Conservation (phyloP, 2,888 invertebrate species). For the Lingula anatina region DNA sequence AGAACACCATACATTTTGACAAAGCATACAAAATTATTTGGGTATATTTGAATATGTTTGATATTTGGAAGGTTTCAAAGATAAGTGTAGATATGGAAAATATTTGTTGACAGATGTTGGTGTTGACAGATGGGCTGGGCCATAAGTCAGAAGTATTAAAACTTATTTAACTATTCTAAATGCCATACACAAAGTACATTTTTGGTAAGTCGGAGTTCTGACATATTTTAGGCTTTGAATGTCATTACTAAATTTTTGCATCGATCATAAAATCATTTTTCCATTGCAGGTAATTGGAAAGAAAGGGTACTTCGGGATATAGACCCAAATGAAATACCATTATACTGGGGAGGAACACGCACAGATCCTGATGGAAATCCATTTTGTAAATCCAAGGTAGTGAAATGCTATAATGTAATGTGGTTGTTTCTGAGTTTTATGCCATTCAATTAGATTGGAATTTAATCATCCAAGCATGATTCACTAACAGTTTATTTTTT, state of each 20-base stretch:
- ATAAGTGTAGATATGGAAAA: no score
- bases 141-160: no score
- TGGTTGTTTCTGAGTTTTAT: background rate
- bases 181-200: background rate
- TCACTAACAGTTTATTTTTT: conserved; percentile 2
- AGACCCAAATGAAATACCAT: conserved; percentile 35
- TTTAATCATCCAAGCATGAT: background rate
- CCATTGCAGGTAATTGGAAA: conserved; percentile 26
- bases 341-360: conserved; percentile 33
- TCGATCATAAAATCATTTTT: background rate
- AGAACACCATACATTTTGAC: no score
- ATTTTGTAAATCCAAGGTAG: conserved; percentile 62
- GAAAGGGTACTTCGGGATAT: conserved; percentile 29
- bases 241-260: background rate
- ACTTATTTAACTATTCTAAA: no score
- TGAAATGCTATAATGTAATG: no score
- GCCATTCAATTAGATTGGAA: background rate
- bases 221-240: no score
- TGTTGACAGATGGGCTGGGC: no score
- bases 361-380: conserved; percentile 36
- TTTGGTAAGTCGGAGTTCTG: background rate
- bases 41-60: no score
- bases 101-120: no score
- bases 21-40: no score
- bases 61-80: no score